These are phyloP conservation scores for Plebejus melissa DNA, from an alignment of 2,888 invertebrate genomes.

Conservation along the genomic window DNA sequence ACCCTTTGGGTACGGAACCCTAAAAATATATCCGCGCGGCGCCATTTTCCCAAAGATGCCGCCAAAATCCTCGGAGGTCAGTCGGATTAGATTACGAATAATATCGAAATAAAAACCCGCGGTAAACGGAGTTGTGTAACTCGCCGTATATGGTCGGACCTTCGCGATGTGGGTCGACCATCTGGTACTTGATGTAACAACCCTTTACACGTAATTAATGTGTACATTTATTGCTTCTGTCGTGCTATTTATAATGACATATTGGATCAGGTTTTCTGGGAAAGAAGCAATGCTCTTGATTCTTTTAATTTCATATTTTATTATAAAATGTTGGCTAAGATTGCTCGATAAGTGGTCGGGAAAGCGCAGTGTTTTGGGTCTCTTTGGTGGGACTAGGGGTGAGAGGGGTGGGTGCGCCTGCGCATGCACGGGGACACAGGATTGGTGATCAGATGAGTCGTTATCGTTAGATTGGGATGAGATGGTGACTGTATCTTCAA, in stretches of 20 bases:
- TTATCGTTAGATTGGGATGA: too few species aligned
- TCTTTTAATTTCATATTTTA: not conserved
- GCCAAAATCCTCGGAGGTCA: conserved; percentile 2
- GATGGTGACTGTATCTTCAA: too few species aligned
- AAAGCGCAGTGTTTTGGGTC: not conserved
- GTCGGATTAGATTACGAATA: conserved; percentile 12
- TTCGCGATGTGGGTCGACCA: conserved; percentile 75
- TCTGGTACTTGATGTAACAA: conserved; percentile 68
- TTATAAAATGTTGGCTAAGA: not conserved
- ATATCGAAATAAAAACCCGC: not conserved
- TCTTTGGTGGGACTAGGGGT: too few species aligned
- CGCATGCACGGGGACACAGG: too few species aligned
- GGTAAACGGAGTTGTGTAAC: conserved; percentile 9
- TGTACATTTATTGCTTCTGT: not conserved
- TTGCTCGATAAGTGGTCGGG: not conserved
- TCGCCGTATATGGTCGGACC: conserved; percentile 50
- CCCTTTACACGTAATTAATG: conserved; percentile 33
- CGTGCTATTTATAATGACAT: conserved; percentile 3
- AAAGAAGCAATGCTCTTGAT: not conserved
- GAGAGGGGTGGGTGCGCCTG: too few species aligned
- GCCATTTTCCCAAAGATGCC: not conserved
- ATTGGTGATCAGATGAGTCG: too few species aligned
- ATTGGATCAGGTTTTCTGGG: not conserved
- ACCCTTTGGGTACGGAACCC: too few species aligned
- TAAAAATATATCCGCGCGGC: not conserved